A percentile compares a stretch with the other conserved stretches of the same genome.
Evolutionary conservation across 1,140 invertebrate genomes (phyloP).

Genomic region (Whitmania pigra): DNA sequence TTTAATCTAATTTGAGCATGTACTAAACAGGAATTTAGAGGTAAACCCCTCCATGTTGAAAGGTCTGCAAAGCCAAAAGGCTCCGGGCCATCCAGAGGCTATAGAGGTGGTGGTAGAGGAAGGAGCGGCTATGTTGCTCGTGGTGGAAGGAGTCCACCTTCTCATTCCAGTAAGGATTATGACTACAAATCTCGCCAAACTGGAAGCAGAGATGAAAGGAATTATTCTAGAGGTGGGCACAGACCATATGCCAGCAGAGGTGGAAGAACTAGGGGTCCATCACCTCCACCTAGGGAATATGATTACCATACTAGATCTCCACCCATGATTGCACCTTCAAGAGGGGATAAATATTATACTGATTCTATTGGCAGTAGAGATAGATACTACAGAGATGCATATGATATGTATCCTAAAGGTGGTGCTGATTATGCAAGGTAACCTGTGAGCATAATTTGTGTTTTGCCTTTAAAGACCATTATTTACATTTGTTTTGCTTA

Average conservation of each 20-base stretch:
- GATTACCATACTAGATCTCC: not conserved
- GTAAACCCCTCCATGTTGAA: conserved; percentile 5
- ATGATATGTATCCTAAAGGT: conserved; percentile 9
- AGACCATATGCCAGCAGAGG: not conserved
- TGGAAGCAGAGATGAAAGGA: not conserved
- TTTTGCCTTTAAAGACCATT: not conserved
- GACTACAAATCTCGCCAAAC: conserved; percentile 5
- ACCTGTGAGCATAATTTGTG: not conserved
- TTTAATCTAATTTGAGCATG: not conserved
- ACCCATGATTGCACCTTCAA: not conserved
- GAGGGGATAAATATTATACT: conserved; percentile 2
- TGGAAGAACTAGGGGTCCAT: not conserved
- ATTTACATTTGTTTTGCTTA: not conserved
- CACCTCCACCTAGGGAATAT: not conserved
- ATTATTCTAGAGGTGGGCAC: not conserved
- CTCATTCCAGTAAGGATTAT: not conserved
- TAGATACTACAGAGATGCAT: conserved; percentile 7
- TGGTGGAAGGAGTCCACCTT: not conserved
- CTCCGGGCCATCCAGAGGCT: not conserved
- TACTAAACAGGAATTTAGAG: not conserved
- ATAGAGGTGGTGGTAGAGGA: conserved; percentile 1
- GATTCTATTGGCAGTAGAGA: not conserved
- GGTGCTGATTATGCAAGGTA: conserved; percentile 2
- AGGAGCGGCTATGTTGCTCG: not conserved
- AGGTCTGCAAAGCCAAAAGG: conserved; percentile 4